These are phyloP conservation scores for Eumacrocentrus americanus DNA, from an alignment of 2,888 invertebrate species.

Conservation along the genomic window DNA sequence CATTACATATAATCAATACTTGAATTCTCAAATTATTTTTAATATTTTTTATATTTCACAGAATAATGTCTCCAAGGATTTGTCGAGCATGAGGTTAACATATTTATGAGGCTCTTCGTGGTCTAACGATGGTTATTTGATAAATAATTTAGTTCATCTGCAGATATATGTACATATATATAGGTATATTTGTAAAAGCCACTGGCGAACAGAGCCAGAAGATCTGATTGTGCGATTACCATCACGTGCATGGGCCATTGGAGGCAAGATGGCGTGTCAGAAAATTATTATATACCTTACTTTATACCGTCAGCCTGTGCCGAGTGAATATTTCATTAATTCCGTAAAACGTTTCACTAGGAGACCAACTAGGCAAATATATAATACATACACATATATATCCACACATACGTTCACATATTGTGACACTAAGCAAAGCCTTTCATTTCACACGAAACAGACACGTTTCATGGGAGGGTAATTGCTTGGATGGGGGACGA, in stretches of 20 bases:
- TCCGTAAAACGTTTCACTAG: slow-evolving; percentile 35
- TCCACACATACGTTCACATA: slow-evolving; percentile 1
- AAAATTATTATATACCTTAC: slow-evolving; percentile 54
- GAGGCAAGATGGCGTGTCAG: slow-evolving; percentile 53
- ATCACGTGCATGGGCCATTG: slow-evolving; percentile 25
- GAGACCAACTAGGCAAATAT: slow-evolving; percentile 15
- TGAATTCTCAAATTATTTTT: too few species aligned
- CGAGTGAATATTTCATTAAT: slow-evolving; percentile 56
- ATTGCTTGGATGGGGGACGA: slow-evolving; percentile 13
- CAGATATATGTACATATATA: too few species aligned
- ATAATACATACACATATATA: slow-evolving; percentile 10
- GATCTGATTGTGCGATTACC: slow-evolving; percentile 42
- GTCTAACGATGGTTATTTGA: neutral
- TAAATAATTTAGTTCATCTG: neutral
- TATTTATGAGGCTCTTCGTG: too few species aligned
- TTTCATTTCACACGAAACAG: slow-evolving; percentile 21
- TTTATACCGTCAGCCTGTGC: slow-evolving; percentile 43
- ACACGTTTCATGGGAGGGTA: slow-evolving; percentile 8
- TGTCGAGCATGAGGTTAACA: too few species aligned
- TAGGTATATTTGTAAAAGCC: too few species aligned
- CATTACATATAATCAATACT: neutral
- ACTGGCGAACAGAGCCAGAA: neutral
- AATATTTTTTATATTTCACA: too few species aligned
- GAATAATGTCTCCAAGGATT: too few species aligned
- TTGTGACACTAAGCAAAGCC: neutral